Conservation (phyloP, 2,113 vertebrate species). For the Pan paniscus region DNA sequence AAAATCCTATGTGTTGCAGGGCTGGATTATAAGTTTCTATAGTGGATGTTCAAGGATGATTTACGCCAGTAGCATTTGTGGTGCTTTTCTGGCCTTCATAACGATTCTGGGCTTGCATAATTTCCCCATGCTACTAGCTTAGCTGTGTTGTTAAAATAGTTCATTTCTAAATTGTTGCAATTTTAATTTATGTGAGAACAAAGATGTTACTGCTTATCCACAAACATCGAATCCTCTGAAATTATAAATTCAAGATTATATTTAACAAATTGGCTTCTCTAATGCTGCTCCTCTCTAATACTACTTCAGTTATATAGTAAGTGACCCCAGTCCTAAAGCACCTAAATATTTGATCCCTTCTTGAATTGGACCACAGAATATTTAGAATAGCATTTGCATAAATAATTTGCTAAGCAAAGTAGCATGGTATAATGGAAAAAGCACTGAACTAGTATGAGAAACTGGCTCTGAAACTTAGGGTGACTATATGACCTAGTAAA, state of each 20-base stretch:
- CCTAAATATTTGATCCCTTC: slow-evolving; percentile 5
- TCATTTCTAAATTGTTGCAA: not conserved
- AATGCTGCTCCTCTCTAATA: not conserved
- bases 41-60: not conserved
- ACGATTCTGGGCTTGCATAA: not conserved
- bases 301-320: not conserved
- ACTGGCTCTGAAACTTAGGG: not conserved
- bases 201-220: slow-evolving; percentile 18
- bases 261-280: not conserved
- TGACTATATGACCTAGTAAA: not conserved
- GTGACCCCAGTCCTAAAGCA: not conserved
- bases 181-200: slow-evolving; percentile 28
- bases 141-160: not conserved
- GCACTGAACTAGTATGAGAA: slow-evolving; percentile 7
- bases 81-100: not conserved
- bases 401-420: not conserved
- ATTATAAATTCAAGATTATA: slow-evolving; percentile 23
- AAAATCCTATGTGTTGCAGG: not conserved
- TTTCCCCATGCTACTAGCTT: not conserved
- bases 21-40: not conserved
- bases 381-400: not conserved
- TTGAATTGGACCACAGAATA: slow-evolving; percentile 2
- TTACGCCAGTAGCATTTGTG: not conserved
- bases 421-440: not conserved
- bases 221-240: slow-evolving; percentile 12